phyloP scores from a whole-genome alignment of 2,113 vertebrate species.

The Naja naja region DNA sequence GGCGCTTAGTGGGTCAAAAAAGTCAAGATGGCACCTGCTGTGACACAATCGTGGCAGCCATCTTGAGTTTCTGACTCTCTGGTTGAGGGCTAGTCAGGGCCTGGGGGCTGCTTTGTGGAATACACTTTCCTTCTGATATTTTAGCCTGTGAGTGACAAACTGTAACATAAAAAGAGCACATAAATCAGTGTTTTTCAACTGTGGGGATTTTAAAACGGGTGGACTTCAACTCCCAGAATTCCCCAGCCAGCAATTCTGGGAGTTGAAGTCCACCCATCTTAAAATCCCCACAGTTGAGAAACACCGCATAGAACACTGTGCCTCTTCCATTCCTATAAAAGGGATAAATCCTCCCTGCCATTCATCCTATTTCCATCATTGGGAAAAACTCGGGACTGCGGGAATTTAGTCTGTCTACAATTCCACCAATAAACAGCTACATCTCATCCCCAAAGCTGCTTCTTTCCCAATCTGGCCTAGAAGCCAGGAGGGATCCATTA shows the following conservation, averaged over 20 bases:
- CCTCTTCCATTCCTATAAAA: background rate
- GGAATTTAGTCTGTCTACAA: background rate
- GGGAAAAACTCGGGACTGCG: background rate
- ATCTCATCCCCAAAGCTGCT: background rate
- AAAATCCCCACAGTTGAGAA: background rate
- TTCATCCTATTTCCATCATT: background rate
- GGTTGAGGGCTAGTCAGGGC: too few relatives aligned
- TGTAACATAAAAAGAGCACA: background rate
- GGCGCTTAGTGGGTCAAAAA: conserved; percentile 8
- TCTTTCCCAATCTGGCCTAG: background rate
- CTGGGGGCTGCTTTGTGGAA: background rate
- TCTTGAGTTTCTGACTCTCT: background rate
- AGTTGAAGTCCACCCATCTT: background rate
- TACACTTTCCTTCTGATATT: background rate
- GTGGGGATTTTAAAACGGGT: background rate
- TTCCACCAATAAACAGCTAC: background rate
- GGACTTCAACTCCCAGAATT: background rate
- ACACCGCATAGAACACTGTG: background rate
- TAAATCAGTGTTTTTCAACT: background rate
- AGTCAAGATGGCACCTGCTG: background rate
- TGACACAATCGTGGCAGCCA: background rate
- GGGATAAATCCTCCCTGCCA: background rate
- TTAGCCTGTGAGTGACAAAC: background rate
- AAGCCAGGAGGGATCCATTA: background rate
- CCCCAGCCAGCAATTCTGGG: background rate